Percentiles rank a stretch among this genome's conserved stretches.
These are phyloP conservation scores for Danio tinwini DNA, from an alignment of 2,797 vertebrate species.

Conservation along the genomic window DNA sequence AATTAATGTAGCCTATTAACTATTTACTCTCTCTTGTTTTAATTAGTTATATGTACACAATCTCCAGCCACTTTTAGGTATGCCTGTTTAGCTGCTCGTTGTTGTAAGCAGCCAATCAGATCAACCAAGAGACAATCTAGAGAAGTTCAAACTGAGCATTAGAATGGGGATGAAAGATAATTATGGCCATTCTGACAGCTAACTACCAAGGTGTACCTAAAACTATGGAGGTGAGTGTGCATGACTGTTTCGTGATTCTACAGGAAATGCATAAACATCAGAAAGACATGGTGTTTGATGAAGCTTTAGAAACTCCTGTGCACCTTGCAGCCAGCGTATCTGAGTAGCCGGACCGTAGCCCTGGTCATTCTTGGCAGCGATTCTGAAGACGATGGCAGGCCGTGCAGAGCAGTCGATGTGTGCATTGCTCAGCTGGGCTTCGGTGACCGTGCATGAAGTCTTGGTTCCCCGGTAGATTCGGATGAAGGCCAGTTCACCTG, in stretches of 20 bases:
- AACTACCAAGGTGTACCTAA: no score
- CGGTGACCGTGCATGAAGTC: slow-evolving; percentile 87
- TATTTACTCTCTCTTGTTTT: no score
- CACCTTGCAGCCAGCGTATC: slow-evolving; percentile 98
- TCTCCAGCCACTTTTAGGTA: no score
- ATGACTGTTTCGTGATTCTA: neutral
- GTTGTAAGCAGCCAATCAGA: no score
- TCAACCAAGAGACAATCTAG: no score
- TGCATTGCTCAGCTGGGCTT: slow-evolving; percentile 88
- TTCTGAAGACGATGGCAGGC: slow-evolving; percentile 95
- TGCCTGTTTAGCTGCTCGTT: no score
- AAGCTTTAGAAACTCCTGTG: neutral
- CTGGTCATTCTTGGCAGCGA: slow-evolving; percentile 96
- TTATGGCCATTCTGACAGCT: no score
- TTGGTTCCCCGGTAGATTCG: slow-evolving; percentile 95
- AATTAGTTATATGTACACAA: no score
- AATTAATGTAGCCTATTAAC: no score
- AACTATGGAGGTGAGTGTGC: no score
- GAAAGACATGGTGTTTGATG: neutral
- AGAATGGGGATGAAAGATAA: no score
- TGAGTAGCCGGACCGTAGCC: slow-evolving; percentile 97
- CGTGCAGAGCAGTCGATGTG: slow-evolving; percentile 92
- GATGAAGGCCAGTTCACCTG: slow-evolving; percentile 91
- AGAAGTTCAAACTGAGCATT: no score
- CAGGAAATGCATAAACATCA: neutral